Evolutionary conservation across 2,888 invertebrate species (phyloP).

Genomic region (Pollenia angustigena): DNA sequence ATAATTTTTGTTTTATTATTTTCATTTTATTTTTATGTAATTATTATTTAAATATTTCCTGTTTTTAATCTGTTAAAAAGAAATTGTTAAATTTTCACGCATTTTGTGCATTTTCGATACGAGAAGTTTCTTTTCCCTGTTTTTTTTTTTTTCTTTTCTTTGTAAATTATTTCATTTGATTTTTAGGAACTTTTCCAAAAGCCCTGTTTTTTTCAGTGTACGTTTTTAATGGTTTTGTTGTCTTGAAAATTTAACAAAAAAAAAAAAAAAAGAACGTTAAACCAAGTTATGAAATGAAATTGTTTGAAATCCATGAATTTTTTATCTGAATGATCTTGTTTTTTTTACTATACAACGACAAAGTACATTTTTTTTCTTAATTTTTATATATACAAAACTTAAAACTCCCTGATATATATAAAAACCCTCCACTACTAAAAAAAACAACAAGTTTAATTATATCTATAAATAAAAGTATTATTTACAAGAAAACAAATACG

Average conservation of each 20-base stretch:
- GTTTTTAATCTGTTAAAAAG: slow-evolving; percentile 40
- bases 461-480: slow-evolving; percentile 32
- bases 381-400: slow-evolving; percentile 37
- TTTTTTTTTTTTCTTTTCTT: slow-evolving; percentile 22
- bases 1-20: slow-evolving; percentile 31
- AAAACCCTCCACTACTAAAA: slow-evolving; percentile 52
- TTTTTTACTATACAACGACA: slow-evolving; percentile 29
- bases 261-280: slow-evolving; percentile 59
- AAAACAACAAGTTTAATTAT: slow-evolving; percentile 61
- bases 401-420: slow-evolving; percentile 52
- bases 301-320: slow-evolving; percentile 64
- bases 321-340: slow-evolving; percentile 61
- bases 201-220: slow-evolving; percentile 65
- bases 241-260: slow-evolving; percentile 71
- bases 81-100: slow-evolving; percentile 73
- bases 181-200: slow-evolving; percentile 58
- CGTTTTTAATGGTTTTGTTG: slow-evolving; percentile 71
- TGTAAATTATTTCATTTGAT: slow-evolving; percentile 46
- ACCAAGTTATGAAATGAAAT: slow-evolving; percentile 69
- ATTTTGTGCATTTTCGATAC: slow-evolving; percentile 74
- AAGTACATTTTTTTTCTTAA: slow-evolving; percentile 28
- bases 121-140: slow-evolving; percentile 45
- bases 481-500: slow-evolving; percentile 37
- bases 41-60: neutral
- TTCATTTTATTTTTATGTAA: neutral